Evolutionary conservation across 2,888 invertebrate species (phyloP).

Genomic region (Drosophila anceps): DNA sequence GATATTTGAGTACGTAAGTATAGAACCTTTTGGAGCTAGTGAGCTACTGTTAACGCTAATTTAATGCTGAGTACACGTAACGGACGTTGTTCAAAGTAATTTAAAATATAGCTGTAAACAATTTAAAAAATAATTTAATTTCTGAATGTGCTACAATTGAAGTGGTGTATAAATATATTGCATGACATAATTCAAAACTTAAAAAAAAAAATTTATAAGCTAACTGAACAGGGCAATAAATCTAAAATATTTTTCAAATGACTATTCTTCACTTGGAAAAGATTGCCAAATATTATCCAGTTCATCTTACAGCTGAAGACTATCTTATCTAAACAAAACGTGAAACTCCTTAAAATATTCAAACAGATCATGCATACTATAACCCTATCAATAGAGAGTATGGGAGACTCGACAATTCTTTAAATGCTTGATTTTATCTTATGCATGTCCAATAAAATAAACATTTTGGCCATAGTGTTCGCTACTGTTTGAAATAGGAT

Average conservation of each 20-base stretch:
- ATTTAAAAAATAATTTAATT: background rate
- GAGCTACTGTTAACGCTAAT: background rate
- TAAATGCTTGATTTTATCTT: background rate
- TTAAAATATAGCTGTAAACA: background rate
- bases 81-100: background rate
- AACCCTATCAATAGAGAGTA: background rate
- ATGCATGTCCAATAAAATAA: background rate
- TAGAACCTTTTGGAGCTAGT: background rate
- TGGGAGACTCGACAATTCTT: background rate
- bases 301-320: no score
- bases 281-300: no score
- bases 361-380: background rate
- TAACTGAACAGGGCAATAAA: no score
- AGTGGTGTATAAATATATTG: no score
- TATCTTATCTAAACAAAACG: background rate
- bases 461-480: slow-evolving; percentile 9
- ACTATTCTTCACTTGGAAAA: no score
- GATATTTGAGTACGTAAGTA: background rate
- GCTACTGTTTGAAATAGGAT: slow-evolving; percentile 3
- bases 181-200: no score
- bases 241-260: no score
- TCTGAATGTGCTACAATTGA: background rate
- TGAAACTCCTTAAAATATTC: no score
- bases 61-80: background rate
- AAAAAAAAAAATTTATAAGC: no score